Conservation (phyloP, 2,888 invertebrate genomes). For the Erebia ligea region DNA sequence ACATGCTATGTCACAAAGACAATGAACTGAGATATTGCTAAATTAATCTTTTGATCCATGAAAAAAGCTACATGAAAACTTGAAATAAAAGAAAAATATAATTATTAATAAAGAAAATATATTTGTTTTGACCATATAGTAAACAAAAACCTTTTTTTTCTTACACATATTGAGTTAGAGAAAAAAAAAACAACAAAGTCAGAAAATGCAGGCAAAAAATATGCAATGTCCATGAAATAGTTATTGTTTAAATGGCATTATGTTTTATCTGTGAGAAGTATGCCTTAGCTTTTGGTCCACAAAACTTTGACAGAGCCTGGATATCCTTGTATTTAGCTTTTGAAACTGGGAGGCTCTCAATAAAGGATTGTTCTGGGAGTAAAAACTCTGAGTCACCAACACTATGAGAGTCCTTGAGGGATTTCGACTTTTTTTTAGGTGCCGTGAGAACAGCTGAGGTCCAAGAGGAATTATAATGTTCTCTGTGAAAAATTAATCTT, state of each 20-base stretch:
- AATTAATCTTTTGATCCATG: background rate
- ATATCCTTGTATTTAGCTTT: background rate
- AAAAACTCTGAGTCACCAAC: background rate
- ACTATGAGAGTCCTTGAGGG: background rate
- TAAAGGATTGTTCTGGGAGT: background rate
- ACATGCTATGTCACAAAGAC: background rate
- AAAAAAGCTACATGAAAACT: background rate
- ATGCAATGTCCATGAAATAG: background rate
- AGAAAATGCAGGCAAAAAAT: background rate
- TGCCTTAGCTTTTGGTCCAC: background rate
- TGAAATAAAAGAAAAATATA: background rate
- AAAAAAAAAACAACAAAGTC: no score
- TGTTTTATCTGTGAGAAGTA: background rate
- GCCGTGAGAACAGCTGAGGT: background rate
- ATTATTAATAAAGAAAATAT: background rate
- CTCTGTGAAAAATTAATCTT: conserved; percentile 42
- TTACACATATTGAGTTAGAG: background rate
- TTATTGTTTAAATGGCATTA: background rate
- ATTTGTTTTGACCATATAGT: background rate
- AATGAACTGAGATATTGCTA: background rate
- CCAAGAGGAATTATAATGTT: background rate
- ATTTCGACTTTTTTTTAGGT: background rate
- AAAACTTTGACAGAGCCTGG: background rate
- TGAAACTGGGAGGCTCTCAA: background rate
- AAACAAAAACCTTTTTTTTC: background rate